Base-by-base conservation (phyloP, 2,113 vertebrate species). In the Nannospalax galili region DNA sequence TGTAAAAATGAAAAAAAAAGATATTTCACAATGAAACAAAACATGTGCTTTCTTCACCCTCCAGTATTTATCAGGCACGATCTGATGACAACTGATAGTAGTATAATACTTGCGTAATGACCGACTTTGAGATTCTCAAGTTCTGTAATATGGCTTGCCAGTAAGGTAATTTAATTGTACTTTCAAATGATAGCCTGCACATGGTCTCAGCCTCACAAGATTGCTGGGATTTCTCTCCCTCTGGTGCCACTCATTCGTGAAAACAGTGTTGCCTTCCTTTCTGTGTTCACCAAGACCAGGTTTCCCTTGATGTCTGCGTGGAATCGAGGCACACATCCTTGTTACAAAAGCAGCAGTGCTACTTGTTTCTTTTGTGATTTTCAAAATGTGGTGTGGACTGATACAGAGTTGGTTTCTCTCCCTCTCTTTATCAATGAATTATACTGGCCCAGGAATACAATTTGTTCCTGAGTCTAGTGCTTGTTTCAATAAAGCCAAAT, bases 141-240 rank as follows among this genome's bases (percentile, higher is more conserved):
- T 89, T 93, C 82, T 94, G 37, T 88, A 93, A 52, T 88, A 48
- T 93, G 78, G 81, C 62, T 94, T 67, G 92, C 67, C 3, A 82
- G 74, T 87, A 58, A 84, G 37, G 20, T 93, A 87, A 94, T 94
- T 96, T 92, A 95, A 16, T 62, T 98, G 32, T 88, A 22, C 17
- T 92, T 97, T 96, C 58, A 74, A 93, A 91, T 75, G 64, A 56
- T 7, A 92, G 10, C 19, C 0, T 94, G 90, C 88, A 56, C 26
- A 72, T 74, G 11, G 87, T 35, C n/a, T 88, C 4, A 80, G 84
- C 81, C 95, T 96, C 48, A 77, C 16, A 74, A 91, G 56, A 58
- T 89, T 52, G 15, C 16, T 88, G 2, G 65, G 91, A 90, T n/a
- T 5, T 73, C 45, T 97, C 93, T 94, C 48, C 95, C n/a, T 92